Conservation (phyloP, 2,888 invertebrate genomes). For the Tigriopus californicus region DNA sequence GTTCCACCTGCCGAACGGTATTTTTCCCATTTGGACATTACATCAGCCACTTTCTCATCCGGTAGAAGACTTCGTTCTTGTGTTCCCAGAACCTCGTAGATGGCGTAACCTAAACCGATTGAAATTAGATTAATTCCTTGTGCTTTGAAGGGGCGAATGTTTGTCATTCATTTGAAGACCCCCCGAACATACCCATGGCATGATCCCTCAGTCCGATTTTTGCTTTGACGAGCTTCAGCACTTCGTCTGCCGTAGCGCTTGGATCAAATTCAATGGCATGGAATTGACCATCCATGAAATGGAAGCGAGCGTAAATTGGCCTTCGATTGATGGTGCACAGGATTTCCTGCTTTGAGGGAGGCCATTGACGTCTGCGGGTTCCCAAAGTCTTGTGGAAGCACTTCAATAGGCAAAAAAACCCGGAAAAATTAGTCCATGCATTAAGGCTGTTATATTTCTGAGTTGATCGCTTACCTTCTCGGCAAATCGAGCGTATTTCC, state of each 20-base stretch:
- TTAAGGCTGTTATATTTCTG: neutral
- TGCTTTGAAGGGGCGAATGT: neutral
- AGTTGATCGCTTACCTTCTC: conserved; percentile 43
- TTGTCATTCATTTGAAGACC: neutral
- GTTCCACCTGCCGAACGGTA: conserved; percentile 23
- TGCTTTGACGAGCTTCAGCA: conserved; percentile 63
- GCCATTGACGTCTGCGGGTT: conserved; percentile 57
- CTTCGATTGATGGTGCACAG: conserved; percentile 75
- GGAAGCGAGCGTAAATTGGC: conserved; percentile 72
- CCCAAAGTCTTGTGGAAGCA: conserved; percentile 49
- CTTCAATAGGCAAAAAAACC: conserved; percentile 26
- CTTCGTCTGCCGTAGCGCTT: conserved; percentile 71
- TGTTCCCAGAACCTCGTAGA: conserved; percentile 74
- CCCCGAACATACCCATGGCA: conserved; percentile 27
- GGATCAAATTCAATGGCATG: conserved; percentile 89
- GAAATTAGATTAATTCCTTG: conserved; percentile 16
- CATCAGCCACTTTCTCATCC: conserved; percentile 78
- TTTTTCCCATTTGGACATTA: conserved; percentile 79
- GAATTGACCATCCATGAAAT: conserved; percentile 84
- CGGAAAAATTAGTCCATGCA: neutral
- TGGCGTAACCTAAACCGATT: conserved; percentile 49
- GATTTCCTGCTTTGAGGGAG: conserved; percentile 79
- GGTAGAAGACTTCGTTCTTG: conserved; percentile 62
- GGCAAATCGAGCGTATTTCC: conserved; percentile 78
- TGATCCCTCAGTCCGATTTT: conserved; percentile 68